Percentiles rank a stretch among this genome's conserved stretches.
Evolutionary conservation across 2,113 vertebrate genomes (phyloP).

Genomic region (Lethenteron reissneri): DNA sequence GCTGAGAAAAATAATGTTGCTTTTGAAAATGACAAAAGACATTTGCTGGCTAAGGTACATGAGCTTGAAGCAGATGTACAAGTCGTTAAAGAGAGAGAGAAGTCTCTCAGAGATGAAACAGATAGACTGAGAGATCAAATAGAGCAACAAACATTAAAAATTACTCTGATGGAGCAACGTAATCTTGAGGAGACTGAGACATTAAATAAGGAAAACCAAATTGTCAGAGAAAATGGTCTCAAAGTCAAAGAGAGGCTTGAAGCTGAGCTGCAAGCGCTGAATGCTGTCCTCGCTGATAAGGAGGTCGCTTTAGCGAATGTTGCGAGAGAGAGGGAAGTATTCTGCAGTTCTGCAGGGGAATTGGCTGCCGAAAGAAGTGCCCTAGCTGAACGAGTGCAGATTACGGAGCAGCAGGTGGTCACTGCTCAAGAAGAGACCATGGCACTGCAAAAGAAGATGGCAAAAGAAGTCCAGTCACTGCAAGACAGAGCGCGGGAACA

Average conservation of each 20-base stretch:
- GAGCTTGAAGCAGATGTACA: constrained; percentile 21
- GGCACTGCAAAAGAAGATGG: constrained; percentile 19
- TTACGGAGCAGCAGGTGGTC: no score
- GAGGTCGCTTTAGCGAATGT: no score
- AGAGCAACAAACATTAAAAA: constrained; percentile 18
- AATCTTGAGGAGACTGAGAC: no score
- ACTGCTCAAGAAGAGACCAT: constrained; percentile 12
- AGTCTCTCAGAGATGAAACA: constrained; percentile 28
- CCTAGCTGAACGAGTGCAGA: no score
- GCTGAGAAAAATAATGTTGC: constrained; percentile 22
- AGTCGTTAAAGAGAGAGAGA: constrained; percentile 33
- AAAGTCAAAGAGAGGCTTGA: no score
- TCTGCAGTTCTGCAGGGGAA: no score
- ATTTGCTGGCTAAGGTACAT: constrained; percentile 26
- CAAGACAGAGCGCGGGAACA: constrained; percentile 20
- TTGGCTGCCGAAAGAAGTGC: no score
- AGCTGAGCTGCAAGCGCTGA: no score
- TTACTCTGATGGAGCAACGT: not conserved
- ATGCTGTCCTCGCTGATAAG: no score
- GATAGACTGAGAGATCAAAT: constrained; percentile 19
- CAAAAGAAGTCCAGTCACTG: constrained; percentile 20
- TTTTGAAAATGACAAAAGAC: constrained; percentile 24
- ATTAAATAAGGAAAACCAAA: no score
- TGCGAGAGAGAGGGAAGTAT: no score
- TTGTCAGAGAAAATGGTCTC: no score